These are phyloP conservation scores for Grallaria varia DNA, from an alignment of 2,113 vertebrate genomes.

Conservation along the genomic window DNA sequence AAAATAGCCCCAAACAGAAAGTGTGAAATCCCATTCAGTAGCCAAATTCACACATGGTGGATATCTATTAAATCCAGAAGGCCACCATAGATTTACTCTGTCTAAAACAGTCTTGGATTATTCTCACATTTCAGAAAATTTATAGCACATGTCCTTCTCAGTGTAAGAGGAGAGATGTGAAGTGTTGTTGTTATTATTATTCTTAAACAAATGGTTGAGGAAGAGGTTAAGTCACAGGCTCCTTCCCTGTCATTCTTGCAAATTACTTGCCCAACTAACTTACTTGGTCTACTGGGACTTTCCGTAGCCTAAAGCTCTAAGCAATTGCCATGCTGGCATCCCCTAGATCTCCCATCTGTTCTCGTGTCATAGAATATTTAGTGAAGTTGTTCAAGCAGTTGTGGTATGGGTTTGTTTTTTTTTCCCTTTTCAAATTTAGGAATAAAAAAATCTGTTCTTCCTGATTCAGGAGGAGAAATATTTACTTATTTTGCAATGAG, in stretches of 20 bases:
- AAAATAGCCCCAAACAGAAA: background rate
- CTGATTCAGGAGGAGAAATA: background rate
- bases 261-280: background rate
- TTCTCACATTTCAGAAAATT: conserved; percentile 14
- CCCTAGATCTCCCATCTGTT: background rate
- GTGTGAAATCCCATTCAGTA: background rate
- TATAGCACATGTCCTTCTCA: background rate
- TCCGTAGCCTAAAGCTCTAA: background rate
- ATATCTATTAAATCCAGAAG: background rate
- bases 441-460: background rate
- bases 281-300: background rate
- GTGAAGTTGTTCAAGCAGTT: background rate
- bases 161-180: background rate
- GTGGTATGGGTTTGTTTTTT: background rate
- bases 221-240: background rate
- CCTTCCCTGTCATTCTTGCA: background rate
- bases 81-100: background rate
- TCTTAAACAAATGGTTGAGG: background rate
- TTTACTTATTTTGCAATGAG: background rate
- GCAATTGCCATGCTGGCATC: background rate
- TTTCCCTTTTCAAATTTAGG: background rate
- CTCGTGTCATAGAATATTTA: background rate
- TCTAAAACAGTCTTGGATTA: background rate
- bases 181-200: background rate
- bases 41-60: background rate